Base-by-base conservation (phyloP, 2,888 invertebrate genomes). In the Morinoia aosen region DNA sequence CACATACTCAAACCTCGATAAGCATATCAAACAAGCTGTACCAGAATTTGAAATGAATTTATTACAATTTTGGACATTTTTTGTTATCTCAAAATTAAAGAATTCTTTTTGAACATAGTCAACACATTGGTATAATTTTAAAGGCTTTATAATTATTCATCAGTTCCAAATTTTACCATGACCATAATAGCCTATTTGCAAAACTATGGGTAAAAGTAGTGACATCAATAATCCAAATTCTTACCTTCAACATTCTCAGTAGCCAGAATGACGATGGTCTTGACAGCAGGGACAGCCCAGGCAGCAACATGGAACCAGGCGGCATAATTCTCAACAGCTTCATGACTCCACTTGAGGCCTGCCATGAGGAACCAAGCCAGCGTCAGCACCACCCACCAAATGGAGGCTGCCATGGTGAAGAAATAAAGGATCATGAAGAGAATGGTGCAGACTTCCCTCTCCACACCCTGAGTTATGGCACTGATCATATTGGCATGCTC, bases 301-400 rank as follows among this genome's bases (percentile, higher is more conserved):
- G 99, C 99, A 0, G 99, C 98, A 96, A 99, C 97, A 97, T 99
- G 99, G 97, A 99, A 99, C 97, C 99, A 99, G 97, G 99, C 99
- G 0, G 99, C 98, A 97, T 99, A 98, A n/a, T 98, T 98, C 5
- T 98, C 98, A 97, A 99, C 99, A n/a, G 99, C 99, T 97, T 99
- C 99, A 97, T 99, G 99, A 97, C 99, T 99, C 99, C 99, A 99
- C 97, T 99, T 99, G 76, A 99, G 98, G 0, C 99, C 99, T 2
- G 99, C 99, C 0, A 99, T 99, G 97, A 99, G 98, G 98, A 99
- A 99, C 99, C 99, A 99, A 94, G 99, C 99, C 97, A 99, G 98
- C 95, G 99, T 98, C 40, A 99, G 98, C 96, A 99, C 98, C 95
- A 99, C 99, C 98, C 98, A 98, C 99, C 99, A 99, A 96, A 99